phyloP scores from a whole-genome alignment of 1,140 invertebrate genomes.

The Leptinotarsa lineolata region DNA sequence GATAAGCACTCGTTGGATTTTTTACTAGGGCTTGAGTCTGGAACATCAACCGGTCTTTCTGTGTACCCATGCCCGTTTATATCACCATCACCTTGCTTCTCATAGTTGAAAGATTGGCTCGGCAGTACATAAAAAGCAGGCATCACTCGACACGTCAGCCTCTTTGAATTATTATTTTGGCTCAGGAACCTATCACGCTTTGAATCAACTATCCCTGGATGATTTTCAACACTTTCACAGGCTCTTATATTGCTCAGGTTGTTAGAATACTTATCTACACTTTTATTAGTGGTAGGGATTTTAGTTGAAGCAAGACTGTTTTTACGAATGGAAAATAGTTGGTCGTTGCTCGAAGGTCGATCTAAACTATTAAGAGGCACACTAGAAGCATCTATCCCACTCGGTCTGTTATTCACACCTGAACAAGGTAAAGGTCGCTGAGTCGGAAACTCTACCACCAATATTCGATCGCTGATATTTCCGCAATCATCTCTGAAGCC shows the following conservation, averaged over 20 bases:
- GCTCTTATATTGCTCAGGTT: slow-evolving; percentile 51
- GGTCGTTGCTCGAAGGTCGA: slow-evolving; percentile 37
- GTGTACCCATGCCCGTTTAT: slow-evolving; percentile 37
- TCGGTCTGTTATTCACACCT: slow-evolving; percentile 48
- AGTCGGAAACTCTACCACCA: slow-evolving; percentile 76
- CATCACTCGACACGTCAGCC: slow-evolving; percentile 43
- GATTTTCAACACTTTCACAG: slow-evolving; percentile 35
- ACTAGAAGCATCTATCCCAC: slow-evolving; percentile 45
- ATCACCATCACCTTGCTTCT: slow-evolving; percentile 36
- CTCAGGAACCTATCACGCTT: background rate
- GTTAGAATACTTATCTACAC: slow-evolving; percentile 35
- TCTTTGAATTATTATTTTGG: slow-evolving; percentile 15
- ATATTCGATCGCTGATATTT: slow-evolving; percentile 79
- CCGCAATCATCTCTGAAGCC: slow-evolving; percentile 73
- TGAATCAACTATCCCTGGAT: background rate
- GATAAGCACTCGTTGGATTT: slow-evolving; percentile 42
- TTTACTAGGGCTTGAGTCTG: slow-evolving; percentile 28
- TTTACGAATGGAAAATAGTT: slow-evolving; percentile 4
- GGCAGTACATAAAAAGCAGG: slow-evolving; percentile 24
- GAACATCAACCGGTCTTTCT: slow-evolving; percentile 53
- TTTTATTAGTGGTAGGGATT: background rate
- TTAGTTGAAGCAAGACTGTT: background rate
- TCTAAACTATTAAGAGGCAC: slow-evolving; percentile 43
- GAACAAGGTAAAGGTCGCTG: slow-evolving; percentile 41
- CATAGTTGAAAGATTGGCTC: slow-evolving; percentile 30